Evolutionary conservation across 1,140 invertebrate species (phyloP), one percentile per base, ranked within the genome.

Genomic region (Lethocerus indicus): DNA sequence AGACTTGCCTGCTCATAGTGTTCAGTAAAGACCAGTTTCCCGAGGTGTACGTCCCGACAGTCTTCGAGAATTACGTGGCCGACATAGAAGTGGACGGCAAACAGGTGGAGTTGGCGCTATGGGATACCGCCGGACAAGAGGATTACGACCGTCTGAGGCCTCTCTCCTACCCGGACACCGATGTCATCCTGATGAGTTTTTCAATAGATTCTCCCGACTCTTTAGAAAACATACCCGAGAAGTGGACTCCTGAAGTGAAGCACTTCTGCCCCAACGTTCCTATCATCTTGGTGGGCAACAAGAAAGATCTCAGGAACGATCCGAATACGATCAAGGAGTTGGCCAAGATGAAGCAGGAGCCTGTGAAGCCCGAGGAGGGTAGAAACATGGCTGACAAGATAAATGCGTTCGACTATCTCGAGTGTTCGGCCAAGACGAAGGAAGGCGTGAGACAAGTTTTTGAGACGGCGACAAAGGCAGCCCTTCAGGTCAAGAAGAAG

Each of bases 361-460:
- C 95, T 25, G 94, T 99, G 12, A 94, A 93, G 67, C 83, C 90
- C 39, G 94, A 98, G 62, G 94, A 98, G 66, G 87, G 93, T 52
- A 81, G 90, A 58, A 83, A 90, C 41, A 97, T 98, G 91, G 92
- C 95, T 35, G 94, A 98, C 64, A 98, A 97, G 72, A 98, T 99
- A 54, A 96, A 93, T 69, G 95, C 95, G 52, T 98, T 94, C 67
- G 91, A 90, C 50, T 98, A 98, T 73, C 76, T 98, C 56, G 95
- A 99, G 73, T 99, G 95, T 72, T 98, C 93, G 43, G 94, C 95
- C 60, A 98, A 98, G 69, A 98, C 91, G 66, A 98, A 98, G 79
- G 95, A 98, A 65, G 94, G 95, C 61, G 93, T 98, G 41, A 76
- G 92, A 61, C 93, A 98, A 71, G 94, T 99, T 37, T 98, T 99